Conservation (phyloP, 2,888 invertebrate genomes). For the Erynnis tages region DNA sequence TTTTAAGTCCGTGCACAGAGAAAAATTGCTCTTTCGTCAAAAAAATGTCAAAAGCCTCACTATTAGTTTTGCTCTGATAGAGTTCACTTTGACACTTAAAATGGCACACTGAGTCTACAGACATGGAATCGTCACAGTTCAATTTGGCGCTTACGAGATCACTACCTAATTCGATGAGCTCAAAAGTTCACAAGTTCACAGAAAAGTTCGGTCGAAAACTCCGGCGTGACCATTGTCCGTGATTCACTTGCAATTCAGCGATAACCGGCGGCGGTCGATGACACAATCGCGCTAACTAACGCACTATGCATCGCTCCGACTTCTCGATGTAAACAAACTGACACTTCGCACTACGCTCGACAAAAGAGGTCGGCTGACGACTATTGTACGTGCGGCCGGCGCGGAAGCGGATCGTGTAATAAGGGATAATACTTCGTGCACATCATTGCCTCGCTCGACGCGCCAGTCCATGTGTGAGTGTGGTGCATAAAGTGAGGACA, state of each 20-base stretch:
- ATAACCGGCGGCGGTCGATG: conserved; percentile 70
- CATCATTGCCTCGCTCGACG: conserved; percentile 75
- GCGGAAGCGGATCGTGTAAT: conserved; percentile 77
- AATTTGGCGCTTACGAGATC: conserved; percentile 58
- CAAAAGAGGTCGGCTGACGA: conserved; percentile 69
- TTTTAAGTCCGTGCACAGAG: too few species aligned
- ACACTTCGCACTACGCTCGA: conserved; percentile 58
- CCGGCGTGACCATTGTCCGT: conserved; percentile 60
- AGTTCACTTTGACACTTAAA: conserved; percentile 61
- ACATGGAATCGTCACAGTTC: conserved; percentile 49
- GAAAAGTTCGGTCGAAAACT: conserved; percentile 62
- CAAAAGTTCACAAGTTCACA: conserved; percentile 67
- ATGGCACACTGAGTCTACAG: conserved; percentile 45
- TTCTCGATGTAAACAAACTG: conserved; percentile 75
- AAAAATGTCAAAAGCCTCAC: conserved; percentile 37
- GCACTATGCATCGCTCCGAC: conserved; percentile 68
- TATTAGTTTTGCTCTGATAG: conserved; percentile 39
- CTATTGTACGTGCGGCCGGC: conserved; percentile 73
- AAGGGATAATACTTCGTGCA: conserved; percentile 79
- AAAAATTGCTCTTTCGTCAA: neutral
- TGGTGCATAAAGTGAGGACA: conserved; percentile 73
- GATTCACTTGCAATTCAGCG: conserved; percentile 68
- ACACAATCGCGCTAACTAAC: conserved; percentile 73
- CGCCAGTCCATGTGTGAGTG: conserved; percentile 54
- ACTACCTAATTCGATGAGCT: conserved; percentile 45